Percentiles rank a stretch among this genome's conserved stretches.
Conservation (phyloP, 2,888 invertebrate species). For the Drosophila neonasuta region DNA sequence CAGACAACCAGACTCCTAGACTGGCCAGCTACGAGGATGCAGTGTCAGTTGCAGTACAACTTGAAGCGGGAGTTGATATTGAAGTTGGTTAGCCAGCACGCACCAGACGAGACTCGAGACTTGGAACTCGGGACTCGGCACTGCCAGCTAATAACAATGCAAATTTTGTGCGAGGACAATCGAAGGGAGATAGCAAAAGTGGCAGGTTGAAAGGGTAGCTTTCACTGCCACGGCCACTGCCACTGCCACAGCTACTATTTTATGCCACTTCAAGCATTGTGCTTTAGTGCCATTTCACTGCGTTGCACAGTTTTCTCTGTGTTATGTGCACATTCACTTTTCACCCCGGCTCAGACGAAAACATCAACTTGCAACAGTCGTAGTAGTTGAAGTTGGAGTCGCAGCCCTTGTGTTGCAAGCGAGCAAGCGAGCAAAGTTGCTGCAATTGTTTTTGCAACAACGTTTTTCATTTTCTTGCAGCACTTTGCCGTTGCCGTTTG, state of each 20-base stretch:
- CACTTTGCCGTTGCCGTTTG: slow-evolving; percentile 59
- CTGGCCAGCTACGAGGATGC: slow-evolving; percentile 23
- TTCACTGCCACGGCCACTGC: slow-evolving; percentile 13
- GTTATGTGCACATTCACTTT: slow-evolving; percentile 56
- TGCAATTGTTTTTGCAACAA: slow-evolving; percentile 71
- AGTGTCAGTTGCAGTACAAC: slow-evolving; percentile 12
- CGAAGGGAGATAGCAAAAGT: slow-evolving; percentile 2
- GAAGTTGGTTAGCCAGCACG: slow-evolving; percentile 40
- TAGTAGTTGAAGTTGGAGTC: slow-evolving; percentile 17
- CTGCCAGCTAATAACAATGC: slow-evolving; percentile 71
- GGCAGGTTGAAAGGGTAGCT: slow-evolving; percentile 26
- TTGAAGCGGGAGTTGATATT: slow-evolving; percentile 8
- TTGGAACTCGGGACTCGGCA: slow-evolving; percentile 8
- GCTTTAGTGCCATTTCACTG: slow-evolving; percentile 56
- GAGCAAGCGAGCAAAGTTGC: slow-evolving; percentile 27
- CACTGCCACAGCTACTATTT: slow-evolving; percentile 43
- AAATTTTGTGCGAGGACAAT: slow-evolving; percentile 51
- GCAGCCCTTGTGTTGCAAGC: slow-evolving; percentile 50
- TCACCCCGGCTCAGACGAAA: slow-evolving; percentile 22
- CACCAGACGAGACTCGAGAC: slow-evolving; percentile 36
- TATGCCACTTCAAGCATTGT: slow-evolving; percentile 42
- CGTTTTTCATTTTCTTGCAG: slow-evolving; percentile 63
- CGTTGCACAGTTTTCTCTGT: slow-evolving; percentile 36
- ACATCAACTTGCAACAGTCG: slow-evolving; percentile 39
- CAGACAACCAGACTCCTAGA: slow-evolving; percentile 7